phyloP scores from a whole-genome alignment of 2,888 invertebrate species.

The Hypolimnas misippus region DNA sequence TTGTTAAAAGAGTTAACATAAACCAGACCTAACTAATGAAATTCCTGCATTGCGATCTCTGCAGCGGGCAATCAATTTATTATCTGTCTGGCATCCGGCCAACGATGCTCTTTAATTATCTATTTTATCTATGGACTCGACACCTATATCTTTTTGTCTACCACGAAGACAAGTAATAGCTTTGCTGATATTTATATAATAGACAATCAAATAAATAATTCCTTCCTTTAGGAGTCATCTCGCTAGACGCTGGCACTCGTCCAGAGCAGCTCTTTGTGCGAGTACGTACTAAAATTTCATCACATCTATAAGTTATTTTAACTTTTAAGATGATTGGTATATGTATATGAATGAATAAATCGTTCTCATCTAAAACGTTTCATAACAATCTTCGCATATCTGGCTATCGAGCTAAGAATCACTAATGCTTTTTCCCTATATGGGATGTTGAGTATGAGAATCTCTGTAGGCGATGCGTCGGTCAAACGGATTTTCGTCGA shows the following conservation, averaged over 20 bases:
- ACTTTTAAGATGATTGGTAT: slow-evolving; percentile 16
- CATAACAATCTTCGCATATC: not conserved
- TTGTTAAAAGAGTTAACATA: slow-evolving; percentile 10
- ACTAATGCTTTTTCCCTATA: not conserved
- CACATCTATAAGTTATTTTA: slow-evolving; percentile 1
- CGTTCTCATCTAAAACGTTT: slow-evolving; percentile 6
- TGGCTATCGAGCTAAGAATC: not conserved
- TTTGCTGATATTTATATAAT: slow-evolving; percentile 20
- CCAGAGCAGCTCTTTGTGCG: slow-evolving; percentile 17
- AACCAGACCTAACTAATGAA: slow-evolving; percentile 12
- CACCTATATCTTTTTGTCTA: slow-evolving; percentile 17
- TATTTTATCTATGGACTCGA: slow-evolving; percentile 5
- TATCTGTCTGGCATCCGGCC: slow-evolving; percentile 31
- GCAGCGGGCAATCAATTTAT: slow-evolving; percentile 21
- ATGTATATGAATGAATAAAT: not conserved
- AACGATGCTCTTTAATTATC: slow-evolving; percentile 29
- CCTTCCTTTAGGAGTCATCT: slow-evolving; percentile 7
- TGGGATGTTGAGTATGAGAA: not conserved
- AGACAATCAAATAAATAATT: slow-evolving; percentile 5
- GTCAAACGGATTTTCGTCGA: not conserved
- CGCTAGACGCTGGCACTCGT: slow-evolving; percentile 15
- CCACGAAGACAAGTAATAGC: slow-evolving; percentile 9
- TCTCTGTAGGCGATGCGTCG: not conserved
- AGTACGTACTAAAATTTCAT: not conserved
- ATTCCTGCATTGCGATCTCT: slow-evolving; percentile 20